A percentile compares a stretch with the other conserved stretches of the same genome.
Conservation (phyloP, 23 tunicate species). For the Halocynthia roretzi region DNA sequence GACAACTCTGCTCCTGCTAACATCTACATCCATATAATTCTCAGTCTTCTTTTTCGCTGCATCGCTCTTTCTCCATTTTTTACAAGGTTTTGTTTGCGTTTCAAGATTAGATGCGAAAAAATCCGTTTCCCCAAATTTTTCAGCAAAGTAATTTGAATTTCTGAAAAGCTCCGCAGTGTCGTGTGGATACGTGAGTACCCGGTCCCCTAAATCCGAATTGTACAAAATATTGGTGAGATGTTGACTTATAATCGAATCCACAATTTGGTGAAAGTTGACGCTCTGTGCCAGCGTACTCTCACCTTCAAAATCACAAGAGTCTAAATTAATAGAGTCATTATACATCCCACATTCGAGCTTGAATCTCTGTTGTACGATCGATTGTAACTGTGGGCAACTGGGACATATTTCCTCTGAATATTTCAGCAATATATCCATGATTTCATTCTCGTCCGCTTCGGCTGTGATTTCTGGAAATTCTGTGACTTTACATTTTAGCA, state of each 20-base stretch:
- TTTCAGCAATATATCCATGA: neutral
- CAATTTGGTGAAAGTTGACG: constrained; percentile 12
- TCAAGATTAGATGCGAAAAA: no score
- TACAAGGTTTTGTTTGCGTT: no score
- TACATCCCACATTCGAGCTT: neutral
- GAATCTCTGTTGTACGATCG: neutral
- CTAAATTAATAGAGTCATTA: neutral
- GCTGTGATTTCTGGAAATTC: neutral
- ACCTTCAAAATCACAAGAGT: neutral
- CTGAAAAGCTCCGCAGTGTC: no score
- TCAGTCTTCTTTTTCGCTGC: no score
- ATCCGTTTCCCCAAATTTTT: no score
- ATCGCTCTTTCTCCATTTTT: no score
- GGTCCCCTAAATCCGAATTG: neutral
- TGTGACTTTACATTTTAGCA: constrained; percentile 10
- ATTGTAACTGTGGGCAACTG: neutral
- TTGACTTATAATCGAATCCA: constrained; percentile 12
- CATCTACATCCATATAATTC: no score
- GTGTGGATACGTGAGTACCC: no score
- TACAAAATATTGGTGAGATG: constrained; percentile 12
- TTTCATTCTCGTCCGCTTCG: neutral
- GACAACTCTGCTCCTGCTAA: no score
- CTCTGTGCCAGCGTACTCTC: neutral
- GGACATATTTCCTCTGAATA: constrained; percentile 13
- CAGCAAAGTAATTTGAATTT: no score